Evolutionary conservation across 1,140 invertebrate species (phyloP).

Genomic region (Drosophila gunungcola): DNA sequence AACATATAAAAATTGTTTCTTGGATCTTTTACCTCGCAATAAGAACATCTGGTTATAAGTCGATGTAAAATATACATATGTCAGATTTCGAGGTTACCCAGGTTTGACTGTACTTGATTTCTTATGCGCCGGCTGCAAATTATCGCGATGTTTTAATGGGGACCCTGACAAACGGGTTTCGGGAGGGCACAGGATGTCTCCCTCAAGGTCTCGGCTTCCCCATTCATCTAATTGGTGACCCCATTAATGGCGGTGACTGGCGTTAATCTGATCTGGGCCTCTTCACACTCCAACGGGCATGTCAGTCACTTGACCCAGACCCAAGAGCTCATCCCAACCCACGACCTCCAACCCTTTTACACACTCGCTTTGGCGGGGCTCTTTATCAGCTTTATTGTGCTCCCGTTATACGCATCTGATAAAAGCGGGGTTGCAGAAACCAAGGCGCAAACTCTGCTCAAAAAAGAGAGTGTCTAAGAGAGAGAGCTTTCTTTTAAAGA

Average conservation of each 20-base stretch:
- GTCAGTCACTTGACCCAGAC: slow-evolving; percentile 34
- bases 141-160: slow-evolving; percentile 17
- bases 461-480: slow-evolving; percentile 1
- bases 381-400: slow-evolving; percentile 71
- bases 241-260: slow-evolving; percentile 33
- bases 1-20: no score
- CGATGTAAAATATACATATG: no score
- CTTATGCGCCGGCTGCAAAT: slow-evolving; percentile 30
- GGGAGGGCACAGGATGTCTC: slow-evolving; percentile 18
- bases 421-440: slow-evolving; percentile 19
- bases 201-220: slow-evolving; percentile 30
- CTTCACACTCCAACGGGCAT: slow-evolving; percentile 17
- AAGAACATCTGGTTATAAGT: background rate
- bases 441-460: slow-evolving; percentile 16
- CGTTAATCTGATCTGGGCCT: slow-evolving; percentile 23
- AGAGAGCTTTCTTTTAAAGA: slow-evolving; percentile 16
- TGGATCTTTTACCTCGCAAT: no score
- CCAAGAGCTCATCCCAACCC: slow-evolving; percentile 26
- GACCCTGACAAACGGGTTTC: slow-evolving; percentile 45
- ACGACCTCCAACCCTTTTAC: slow-evolving; percentile 34
- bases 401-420: slow-evolving; percentile 53
- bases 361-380: slow-evolving; percentile 29
- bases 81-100: background rate
- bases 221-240: slow-evolving; percentile 38
- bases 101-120: slow-evolving; percentile 5